Evolutionary conservation across 2,888 invertebrate species (phyloP), one percentile per base, ranked within the genome.

Genomic region (Brachycybe producta): DNA sequence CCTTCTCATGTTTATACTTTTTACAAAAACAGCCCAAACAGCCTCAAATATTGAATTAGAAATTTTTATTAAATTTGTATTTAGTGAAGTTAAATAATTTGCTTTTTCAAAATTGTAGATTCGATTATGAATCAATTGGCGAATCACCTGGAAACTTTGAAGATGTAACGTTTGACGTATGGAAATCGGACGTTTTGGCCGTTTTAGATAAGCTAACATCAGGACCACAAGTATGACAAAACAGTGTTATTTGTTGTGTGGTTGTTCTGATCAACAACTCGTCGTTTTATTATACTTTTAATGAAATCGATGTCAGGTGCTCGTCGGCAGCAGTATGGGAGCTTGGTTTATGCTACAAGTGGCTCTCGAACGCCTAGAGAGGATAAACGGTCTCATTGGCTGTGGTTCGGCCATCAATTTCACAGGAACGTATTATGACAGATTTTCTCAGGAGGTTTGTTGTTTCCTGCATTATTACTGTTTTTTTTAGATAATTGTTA

Each of bases 261-360:
- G 8, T 38, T 13, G 8, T 38, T 19, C 19, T 3, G 17, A 21
- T n/a, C n/a, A n/a, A n/a, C 32, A 38, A 19, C 34, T 35, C 26
- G 21, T 2, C n/a, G 17, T n/a, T 36, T 21, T 15, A 39, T 47
- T 41, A 39, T 24, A 49, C 15, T 28, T 4, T 26, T 27, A 39
- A 27, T n/a, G 17, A 43, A 32, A 15, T 30, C 7, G 19, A 32
- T 41, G 24, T 19, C 19, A 51, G 51, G 8, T 51, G 2, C n/a
- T 51, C 17, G 39, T 51, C 5, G 51, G 51, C 8, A 42, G 42
- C 27, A 51, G 51, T 26, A 26, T 51, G 44, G 51, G 51, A 45
- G 38, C 23, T 35, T 51, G 51, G 51, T 13, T 51, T 11, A 27
- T 26, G 26, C 21, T 35, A n/a, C 17, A 45, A 27, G 36, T 36